Evolutionary conservation across 2,113 vertebrate genomes (phyloP).

Genomic region (Xerus inauris): DNA sequence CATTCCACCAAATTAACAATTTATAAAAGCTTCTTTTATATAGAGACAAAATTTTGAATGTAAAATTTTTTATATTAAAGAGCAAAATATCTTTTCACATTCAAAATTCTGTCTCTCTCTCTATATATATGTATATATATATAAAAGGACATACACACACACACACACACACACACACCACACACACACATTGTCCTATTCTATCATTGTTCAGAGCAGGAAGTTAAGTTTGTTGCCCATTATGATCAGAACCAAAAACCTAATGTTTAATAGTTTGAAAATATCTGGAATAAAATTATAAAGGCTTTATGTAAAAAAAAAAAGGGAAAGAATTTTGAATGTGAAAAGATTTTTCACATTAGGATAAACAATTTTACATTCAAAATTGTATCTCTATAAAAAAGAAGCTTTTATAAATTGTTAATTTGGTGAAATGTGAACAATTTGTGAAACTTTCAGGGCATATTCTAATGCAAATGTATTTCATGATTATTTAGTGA

Average conservation of each 20-base stretch:
- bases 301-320: neutral
- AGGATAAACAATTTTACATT: neutral
- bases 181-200: neutral
- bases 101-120: no score
- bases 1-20: no score
- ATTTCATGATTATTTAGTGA: neutral
- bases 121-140: no score
- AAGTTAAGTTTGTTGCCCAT: neutral
- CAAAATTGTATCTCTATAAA: neutral
- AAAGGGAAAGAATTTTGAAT: neutral
- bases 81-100: no score
- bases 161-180: no score
- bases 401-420: neutral
- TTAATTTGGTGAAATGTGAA: neutral
- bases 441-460: neutral
- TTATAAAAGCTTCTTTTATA: no score
- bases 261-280: neutral
- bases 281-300: neutral
- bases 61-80: no score
- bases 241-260: neutral
- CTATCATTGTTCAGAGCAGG: neutral
- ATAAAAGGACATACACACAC: no score
- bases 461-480: neutral
- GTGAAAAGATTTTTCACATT: neutral
- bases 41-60: no score